Evolutionary conservation across 1,140 invertebrate species (phyloP).

Genomic region (Trichomalopsis sarcophagae): DNA sequence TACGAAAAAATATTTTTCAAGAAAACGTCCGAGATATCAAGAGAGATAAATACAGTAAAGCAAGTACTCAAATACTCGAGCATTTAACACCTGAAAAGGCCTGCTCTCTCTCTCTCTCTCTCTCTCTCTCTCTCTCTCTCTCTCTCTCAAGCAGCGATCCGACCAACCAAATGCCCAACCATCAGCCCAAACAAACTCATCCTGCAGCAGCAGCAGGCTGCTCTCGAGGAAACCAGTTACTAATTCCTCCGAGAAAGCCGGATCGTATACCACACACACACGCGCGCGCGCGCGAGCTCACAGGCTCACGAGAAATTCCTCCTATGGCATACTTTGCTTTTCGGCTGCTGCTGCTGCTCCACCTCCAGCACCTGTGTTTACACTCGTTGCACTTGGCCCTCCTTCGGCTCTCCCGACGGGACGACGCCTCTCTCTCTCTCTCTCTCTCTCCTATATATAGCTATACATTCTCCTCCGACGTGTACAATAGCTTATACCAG

Average conservation of each 20-base stretch:
- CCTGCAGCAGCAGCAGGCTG: neutral
- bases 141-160: neutral
- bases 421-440: slow-evolving; percentile 1
- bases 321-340: neutral
- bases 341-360: neutral
- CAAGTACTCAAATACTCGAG: neutral
- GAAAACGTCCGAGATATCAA: neutral
- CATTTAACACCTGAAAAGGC: neutral
- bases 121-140: neutral
- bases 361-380: slow-evolving; percentile 58
- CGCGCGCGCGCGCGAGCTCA: neutral
- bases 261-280: neutral
- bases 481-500: neutral
- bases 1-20: neutral
- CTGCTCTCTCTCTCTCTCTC: neutral
- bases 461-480: neutral
- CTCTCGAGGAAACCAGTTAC: slow-evolving; percentile 22
- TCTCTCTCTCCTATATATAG: neutral
- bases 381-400: slow-evolving; percentile 53
- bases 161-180: slow-evolving; percentile 7
- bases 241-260: neutral
- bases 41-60: neutral
- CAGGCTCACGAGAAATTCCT: slow-evolving; percentile 6
- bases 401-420: slow-evolving; percentile 4
- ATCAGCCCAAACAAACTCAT: slow-evolving; percentile 17